phyloP scores from a whole-genome alignment of 2,113 vertebrate genomes.

The Poeciliopsis retropinna region DNA sequence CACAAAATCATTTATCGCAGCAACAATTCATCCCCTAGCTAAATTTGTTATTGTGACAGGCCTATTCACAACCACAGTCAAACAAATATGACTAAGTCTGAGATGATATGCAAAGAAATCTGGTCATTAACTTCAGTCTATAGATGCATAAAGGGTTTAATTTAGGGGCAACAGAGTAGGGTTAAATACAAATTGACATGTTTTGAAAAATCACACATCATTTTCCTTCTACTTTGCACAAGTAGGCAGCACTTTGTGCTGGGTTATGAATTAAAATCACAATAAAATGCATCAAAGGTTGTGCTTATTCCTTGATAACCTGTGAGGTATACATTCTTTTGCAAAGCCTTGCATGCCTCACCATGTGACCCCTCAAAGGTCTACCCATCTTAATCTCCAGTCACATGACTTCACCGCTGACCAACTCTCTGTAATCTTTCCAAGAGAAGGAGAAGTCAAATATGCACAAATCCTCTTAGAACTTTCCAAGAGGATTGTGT shows the following conservation, averaged over 20 bases:
- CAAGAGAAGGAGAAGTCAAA: constrained; percentile 70
- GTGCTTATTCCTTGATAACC: neutral
- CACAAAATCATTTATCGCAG: too few species aligned
- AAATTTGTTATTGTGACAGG: too few species aligned
- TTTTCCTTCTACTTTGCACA: neutral
- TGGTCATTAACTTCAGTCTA: neutral
- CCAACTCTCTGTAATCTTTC: constrained; percentile 57
- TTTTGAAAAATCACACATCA: too few species aligned
- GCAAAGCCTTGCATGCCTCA: constrained; percentile 27
- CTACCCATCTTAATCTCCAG: constrained; percentile 63
- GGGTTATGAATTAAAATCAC: neutral
- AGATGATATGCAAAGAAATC: neutral
- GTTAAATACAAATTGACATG: neutral
- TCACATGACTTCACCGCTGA: constrained; percentile 72
- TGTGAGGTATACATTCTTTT: neutral
- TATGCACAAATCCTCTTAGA: constrained; percentile 72
- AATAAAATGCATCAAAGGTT: neutral
- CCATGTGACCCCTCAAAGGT: constrained; percentile 61
- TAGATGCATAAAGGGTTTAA: neutral
- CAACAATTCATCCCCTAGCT: too few species aligned
- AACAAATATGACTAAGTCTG: neutral
- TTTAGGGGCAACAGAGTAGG: neutral
- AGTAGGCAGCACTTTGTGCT: neutral
- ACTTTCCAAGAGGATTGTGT: constrained; percentile 47
- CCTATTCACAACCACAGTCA: neutral